Conservation (phyloP, 2,888 invertebrate species). For the Euzetes globulus region DNA sequence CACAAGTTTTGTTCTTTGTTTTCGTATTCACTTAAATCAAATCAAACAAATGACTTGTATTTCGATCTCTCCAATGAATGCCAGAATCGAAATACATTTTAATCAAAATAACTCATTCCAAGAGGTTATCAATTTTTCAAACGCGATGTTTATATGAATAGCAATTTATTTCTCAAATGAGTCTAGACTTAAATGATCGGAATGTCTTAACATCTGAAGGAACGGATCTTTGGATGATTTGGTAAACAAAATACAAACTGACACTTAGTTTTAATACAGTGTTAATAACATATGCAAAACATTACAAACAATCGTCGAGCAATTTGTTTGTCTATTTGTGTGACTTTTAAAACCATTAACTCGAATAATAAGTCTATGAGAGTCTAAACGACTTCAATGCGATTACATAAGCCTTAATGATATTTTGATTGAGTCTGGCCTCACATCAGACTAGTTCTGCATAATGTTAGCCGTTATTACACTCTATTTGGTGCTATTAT, state of each 20-base stretch:
- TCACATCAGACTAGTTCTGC: neutral
- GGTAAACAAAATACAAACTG: neutral
- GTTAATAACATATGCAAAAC: neutral
- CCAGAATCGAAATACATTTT: neutral
- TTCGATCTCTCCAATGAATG: constrained; percentile 25
- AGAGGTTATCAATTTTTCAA: neutral
- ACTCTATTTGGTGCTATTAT: no score
- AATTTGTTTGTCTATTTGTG: neutral
- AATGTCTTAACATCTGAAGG: neutral
- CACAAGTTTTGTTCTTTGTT: neutral
- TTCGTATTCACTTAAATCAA: constrained; percentile 1
- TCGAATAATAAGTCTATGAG: neutral
- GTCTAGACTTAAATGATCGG: neutral
- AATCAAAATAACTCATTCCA: no score
- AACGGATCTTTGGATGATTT: neutral
- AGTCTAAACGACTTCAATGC: neutral
- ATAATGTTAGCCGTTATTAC: neutral
- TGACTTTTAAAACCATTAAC: neutral
- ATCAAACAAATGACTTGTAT: constrained; percentile 22
- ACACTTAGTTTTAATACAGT: no score
- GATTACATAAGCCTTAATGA: neutral
- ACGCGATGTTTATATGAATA: neutral
- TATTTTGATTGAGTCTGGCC: constrained; percentile 11
- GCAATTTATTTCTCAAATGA: neutral
- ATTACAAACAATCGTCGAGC: neutral